Base-by-base conservation (phyloP, 2,888 invertebrate genomes). In the Stenotaenia linearis region DNA sequence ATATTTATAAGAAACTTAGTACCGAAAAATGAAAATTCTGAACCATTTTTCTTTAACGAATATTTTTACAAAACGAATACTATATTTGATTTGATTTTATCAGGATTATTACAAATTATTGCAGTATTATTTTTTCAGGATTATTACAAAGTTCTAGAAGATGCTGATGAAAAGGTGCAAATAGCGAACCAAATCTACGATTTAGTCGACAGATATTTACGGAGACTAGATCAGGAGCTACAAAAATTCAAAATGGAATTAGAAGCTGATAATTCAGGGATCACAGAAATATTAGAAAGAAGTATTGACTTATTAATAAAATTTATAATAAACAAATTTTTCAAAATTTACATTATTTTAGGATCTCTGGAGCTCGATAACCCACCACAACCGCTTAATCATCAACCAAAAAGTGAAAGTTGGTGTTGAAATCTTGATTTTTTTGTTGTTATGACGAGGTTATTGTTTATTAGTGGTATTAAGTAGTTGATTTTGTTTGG, bases 241-340 rank as follows among this genome's bases (percentile, higher is more conserved):
- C 93, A 95, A 83, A 98, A 99, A 86, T 99, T 99, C 87, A 98
- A 98, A 88, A 95, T 97, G 90, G 99, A 99, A 88, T 87, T 99
- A 80, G 99, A 99, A 87, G 98, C 98, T 0, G 99, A 99, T 87
- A 96, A 98, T 89, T 95, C 97, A 84, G 98, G 98, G 2, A 97
- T 98, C 79, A 98, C 98, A 0, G 98, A 98, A 88, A 89, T 95
- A 77, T 87, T 98, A 82, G 98, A 98, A 88, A 96, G 96, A 87
- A 89, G 89, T 87, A 83, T 83, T 81, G 18, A n/a, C n/a, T n/a
- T n/a, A n/a, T n/a, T n/a, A n/a, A n/a, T n/a, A n/a, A n/a, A n/a
- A n/a, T n/a, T 4, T 6, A 4, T 32, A 32, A 32, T 32, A 6
- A 32, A 32, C 9, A 10, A 18, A 32, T 30, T 28, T 10, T 7